Conservation (phyloP, 2,113 vertebrate genomes). For the Hypanus sabinus region DNA sequence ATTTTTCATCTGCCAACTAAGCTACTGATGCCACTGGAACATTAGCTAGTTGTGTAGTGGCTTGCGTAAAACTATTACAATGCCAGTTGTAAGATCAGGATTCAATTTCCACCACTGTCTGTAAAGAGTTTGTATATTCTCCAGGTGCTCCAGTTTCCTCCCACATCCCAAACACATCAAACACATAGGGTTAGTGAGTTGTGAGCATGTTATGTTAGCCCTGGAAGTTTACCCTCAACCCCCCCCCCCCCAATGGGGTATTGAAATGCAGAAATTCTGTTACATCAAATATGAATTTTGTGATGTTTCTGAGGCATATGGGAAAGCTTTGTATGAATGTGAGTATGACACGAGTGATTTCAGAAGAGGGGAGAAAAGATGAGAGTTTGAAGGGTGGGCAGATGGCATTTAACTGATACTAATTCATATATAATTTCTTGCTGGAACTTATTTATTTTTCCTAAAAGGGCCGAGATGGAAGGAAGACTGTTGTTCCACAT, state of each 20-base stretch:
- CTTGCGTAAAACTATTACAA: too few relatives aligned
- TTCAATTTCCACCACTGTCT: too few relatives aligned
- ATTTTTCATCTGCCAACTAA: not conserved
- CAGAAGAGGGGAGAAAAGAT: not conserved
- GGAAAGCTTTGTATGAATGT: not conserved
- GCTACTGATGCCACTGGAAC: too few relatives aligned
- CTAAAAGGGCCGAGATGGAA: constrained; percentile 71
- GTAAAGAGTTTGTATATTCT: too few relatives aligned
- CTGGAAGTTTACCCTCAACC: too few relatives aligned
- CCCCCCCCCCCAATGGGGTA: not conserved
- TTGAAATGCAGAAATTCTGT: not conserved
- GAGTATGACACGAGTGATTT: not conserved
- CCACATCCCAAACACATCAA: too few relatives aligned
- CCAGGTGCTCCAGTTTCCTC: too few relatives aligned
- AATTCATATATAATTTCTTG: not conserved
- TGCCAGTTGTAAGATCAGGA: too few relatives aligned
- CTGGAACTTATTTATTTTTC: constrained; percentile 30
- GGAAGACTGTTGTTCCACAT: constrained; percentile 68
- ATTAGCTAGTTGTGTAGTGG: not conserved
- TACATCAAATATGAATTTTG: not conserved
- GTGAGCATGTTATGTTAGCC: too few relatives aligned
- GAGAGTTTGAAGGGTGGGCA: not conserved
- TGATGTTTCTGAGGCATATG: not conserved
- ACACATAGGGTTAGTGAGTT: too few relatives aligned
- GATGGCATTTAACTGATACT: not conserved